Conservation (phyloP, 2,888 invertebrate species). For the Tupiocoris notatus region DNA sequence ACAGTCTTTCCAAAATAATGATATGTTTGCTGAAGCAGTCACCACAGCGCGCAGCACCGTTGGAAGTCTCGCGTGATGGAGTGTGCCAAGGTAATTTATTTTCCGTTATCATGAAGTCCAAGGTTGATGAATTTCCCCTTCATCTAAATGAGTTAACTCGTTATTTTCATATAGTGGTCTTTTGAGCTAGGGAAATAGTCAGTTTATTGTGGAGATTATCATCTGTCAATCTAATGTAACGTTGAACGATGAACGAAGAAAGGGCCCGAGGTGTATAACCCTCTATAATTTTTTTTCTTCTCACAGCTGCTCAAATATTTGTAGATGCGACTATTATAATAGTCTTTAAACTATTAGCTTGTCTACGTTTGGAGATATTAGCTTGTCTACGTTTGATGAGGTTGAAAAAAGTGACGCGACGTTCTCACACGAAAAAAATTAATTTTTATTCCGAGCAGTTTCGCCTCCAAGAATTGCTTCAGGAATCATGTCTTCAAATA, state of each 20-base stretch:
- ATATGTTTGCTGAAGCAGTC: conserved; percentile 6
- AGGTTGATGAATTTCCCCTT: conserved; percentile 10
- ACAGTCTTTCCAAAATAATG: neutral
- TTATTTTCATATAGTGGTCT: conserved; percentile 4
- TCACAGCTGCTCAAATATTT: too few relatives aligned
- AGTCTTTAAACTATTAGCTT: too few relatives aligned
- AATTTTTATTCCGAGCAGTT: too few relatives aligned
- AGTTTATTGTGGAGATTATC: neutral
- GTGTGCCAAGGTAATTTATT: neutral
- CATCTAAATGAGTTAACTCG: conserved; percentile 12
- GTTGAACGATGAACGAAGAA: neutral
- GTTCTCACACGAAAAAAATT: too few relatives aligned
- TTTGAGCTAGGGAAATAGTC: neutral
- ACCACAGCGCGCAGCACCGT: neutral
- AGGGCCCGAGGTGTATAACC: too few relatives aligned
- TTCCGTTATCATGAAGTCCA: conserved; percentile 11
- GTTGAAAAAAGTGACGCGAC: too few relatives aligned
- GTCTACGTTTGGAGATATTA: too few relatives aligned
- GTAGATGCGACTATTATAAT: too few relatives aligned
- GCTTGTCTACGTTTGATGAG: too few relatives aligned
- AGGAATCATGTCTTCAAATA: too few relatives aligned
- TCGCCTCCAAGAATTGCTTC: too few relatives aligned
- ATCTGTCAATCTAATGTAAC: neutral
- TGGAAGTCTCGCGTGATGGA: conserved; percentile 3
- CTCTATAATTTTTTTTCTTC: too few relatives aligned